Evolutionary conservation across 2,113 vertebrate genomes (phyloP).

Genomic region (Oreotrochilus melanogaster): DNA sequence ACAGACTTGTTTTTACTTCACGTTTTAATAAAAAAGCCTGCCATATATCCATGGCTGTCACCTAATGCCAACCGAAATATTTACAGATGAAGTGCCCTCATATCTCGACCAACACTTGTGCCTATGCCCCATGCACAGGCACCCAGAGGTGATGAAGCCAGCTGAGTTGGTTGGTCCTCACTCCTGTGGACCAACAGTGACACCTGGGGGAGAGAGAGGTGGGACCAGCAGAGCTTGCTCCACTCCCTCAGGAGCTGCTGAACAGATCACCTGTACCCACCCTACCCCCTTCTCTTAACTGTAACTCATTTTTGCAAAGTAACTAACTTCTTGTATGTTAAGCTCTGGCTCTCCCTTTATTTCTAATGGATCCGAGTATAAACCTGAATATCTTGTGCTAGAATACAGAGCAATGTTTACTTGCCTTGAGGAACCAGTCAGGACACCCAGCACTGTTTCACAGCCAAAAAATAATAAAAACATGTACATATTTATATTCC

Average conservation of each 20-base stretch:
- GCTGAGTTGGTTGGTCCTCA: neutral
- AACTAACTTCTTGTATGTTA: accelerated
- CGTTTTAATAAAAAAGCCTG: accelerated
- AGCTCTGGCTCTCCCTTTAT: accelerated
- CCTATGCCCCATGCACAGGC: neutral
- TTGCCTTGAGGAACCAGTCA: neutral
- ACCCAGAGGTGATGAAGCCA: neutral
- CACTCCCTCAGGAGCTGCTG: neutral
- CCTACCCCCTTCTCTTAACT: accelerated
- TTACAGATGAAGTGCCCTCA: accelerated
- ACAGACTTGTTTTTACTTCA: no score
- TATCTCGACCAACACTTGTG: accelerated
- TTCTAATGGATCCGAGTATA: neutral
- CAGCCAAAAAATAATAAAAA: neutral
- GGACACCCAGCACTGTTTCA: neutral
- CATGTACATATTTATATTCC: neutral
- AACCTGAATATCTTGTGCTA: neutral
- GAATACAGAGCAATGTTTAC: accelerated
- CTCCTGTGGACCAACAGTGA: slow-evolving; percentile 76
- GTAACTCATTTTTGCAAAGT: accelerated
- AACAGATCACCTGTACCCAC: accelerated
- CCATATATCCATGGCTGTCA: accelerated
- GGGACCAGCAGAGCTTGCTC: slow-evolving; percentile 32
- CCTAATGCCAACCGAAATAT: accelerated
- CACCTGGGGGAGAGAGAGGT: slow-evolving; percentile 77